Conservation (phyloP, 1,140 invertebrate species). For the Stenopsyche tienmushanensis region DNA sequence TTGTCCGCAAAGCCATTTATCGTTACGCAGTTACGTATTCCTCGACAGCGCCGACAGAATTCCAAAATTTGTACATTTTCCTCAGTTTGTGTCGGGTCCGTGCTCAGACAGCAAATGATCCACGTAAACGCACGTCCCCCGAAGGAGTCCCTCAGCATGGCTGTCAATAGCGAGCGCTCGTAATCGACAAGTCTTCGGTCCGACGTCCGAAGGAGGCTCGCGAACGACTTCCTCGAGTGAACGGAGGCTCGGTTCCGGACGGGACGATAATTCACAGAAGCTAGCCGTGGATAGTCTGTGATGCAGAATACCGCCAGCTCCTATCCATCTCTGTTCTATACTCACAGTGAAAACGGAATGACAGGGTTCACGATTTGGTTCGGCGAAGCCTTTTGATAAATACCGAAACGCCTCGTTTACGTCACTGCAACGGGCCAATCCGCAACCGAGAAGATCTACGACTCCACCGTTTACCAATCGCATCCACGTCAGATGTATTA, state of each 20-base stretch:
- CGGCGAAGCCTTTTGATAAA: conserved; percentile 52
- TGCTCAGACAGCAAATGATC: conserved; percentile 65
- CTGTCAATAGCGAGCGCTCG: conserved; percentile 65
- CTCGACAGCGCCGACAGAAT: conserved; percentile 60
- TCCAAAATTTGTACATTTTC: conserved; percentile 65
- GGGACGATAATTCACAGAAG: conserved; percentile 65
- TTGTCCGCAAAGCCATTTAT: conserved; percentile 68
- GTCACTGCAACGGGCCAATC: conserved; percentile 56
- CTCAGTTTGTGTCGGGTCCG: conserved; percentile 58
- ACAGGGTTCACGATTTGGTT: conserved; percentile 50
- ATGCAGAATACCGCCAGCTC: conserved; percentile 56
- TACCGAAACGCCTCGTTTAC: conserved; percentile 59
- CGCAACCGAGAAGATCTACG: conserved; percentile 58
- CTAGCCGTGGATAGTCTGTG: conserved; percentile 67
- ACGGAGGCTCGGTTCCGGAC: conserved; percentile 62
- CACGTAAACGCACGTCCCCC: conserved; percentile 68
- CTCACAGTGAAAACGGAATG: conserved; percentile 69
- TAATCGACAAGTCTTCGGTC: conserved; percentile 60
- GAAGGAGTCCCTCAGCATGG: conserved; percentile 67
- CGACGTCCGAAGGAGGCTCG: conserved; percentile 58
- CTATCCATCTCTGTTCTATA: conserved; percentile 67
- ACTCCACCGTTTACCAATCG: conserved; percentile 61
- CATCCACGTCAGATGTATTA: conserved; percentile 65
- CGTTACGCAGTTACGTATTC: conserved; percentile 66
- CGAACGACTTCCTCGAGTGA: conserved; percentile 64